Base-by-base conservation (phyloP, 2,888 invertebrate genomes). In the Epinotia ramella region DNA sequence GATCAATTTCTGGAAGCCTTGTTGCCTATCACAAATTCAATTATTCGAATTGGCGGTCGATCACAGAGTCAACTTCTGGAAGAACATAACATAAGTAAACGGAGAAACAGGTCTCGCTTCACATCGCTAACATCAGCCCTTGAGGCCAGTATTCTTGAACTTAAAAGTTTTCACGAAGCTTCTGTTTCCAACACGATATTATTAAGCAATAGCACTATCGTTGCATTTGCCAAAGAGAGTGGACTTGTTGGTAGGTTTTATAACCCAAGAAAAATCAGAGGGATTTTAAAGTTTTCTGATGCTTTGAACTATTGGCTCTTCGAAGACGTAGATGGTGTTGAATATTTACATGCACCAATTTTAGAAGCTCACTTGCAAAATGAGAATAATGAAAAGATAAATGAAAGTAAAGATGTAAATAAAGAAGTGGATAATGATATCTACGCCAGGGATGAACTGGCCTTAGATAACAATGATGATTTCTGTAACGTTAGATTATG, bases 1-100 rank as follows among this genome's bases (percentile, higher is more conserved):
- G 98, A 98, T 88, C 97, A 98, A 85, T 98, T 98, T 88, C 89
- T 98, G 57, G 96, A 97, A 84, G 97, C 96, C 40, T 90, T 97
- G 67, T 82, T 96, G 1, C 82, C 86, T n/a, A 87, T 95, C 9
- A 96, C 96, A 0, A 73, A 89, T 0, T 93, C 95, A 11, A 94
- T 97, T 72, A 93, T 96, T 0, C 95, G 97, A 46, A 95, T 97
- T 78, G 97, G 97, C 0, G 95, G 96, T 0, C 96, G 96, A 82
- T 96, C 96, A 0, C 95, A 95, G 73, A 95, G 95, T 82, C 92
- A 95, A 79, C 82, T 84, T 1, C 85, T 93, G 85, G 83, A 87
- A 11, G 80, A 86, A 6, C 86, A 96, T 69, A 88, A 94, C 75
- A 80, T 94, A 73, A 95, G 87, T 53, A 95, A 94, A 78, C 68